Base-by-base conservation (phyloP, 2,113 vertebrate species). In the Malurus elegans region DNA sequence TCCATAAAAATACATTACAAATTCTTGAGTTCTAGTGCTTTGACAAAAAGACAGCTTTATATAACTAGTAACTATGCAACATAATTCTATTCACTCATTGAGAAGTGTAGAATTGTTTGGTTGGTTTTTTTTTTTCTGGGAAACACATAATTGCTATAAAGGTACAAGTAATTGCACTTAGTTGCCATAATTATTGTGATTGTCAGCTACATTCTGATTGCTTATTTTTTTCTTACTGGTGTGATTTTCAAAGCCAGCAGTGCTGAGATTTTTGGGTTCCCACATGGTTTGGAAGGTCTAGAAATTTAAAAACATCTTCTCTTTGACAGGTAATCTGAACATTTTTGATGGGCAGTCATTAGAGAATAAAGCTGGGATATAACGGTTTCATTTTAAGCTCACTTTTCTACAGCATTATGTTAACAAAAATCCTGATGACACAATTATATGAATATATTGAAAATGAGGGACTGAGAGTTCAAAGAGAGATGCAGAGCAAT, bases 321-420 rank as follows among this genome's bases (percentile, higher is more conserved):
- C 16, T 81, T 93, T 95, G 92, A 83, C 90, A 91, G 75, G 62
- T 95, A 86, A 84, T 95, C 44, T 64, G 74, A 88, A 82, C 21
- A n/a, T 81, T 61, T 57, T 90, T 95, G 69, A 86, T 93, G 69
- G 69, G 31, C 60, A 79, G 53, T 84, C 83, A 87, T 92, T 96
- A 94, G 86, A 92, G 85, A 93, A 80, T 95, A 95, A 92, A 76
- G 11, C 50, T 70, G 14, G 62, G 72, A 47, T 88, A 85, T 78
- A 74, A 54, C 74, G 48, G 45, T 71, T 65, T 86, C 61, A 53
- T 84, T 92, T 95, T 61, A 44, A 47, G 44, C 24, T 92, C 21
- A 34, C 38, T 90, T 53, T 71, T 87, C 73, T 73, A 44, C n/a
- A 71, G 26, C 18, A 24, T 78, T 86, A 47, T 83, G 21, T 75